These are phyloP conservation scores for Melipona beecheii DNA, from an alignment of 2,888 invertebrate genomes.

Conservation along the genomic window DNA sequence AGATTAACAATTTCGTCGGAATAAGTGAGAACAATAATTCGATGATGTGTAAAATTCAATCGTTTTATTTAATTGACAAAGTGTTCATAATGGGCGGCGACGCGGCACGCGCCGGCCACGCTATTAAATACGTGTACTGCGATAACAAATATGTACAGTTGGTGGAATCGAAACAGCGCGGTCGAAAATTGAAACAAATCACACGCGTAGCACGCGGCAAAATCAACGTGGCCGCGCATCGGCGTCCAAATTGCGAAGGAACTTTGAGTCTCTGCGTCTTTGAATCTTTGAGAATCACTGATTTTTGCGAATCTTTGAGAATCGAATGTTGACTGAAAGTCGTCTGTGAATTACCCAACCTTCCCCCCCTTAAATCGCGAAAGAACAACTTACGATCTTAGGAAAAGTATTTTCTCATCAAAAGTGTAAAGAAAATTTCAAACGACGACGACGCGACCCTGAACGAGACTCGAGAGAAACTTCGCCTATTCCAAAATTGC, in stretches of 20 bases:
- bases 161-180: neutral
- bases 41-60: slow-evolving; percentile 80
- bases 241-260: neutral
- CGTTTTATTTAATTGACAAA: slow-evolving; percentile 84
- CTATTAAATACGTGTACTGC: slow-evolving; percentile 69
- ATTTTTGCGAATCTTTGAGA: neutral
- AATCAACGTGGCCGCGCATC: neutral
- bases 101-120: slow-evolving; percentile 65
- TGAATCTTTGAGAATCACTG: neutral
- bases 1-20: neutral
- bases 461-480: too few species aligned
- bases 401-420: too few species aligned
- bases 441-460: too few species aligned
- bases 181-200: neutral
- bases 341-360: neutral
- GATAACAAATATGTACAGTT: slow-evolving; percentile 81
- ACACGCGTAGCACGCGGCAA: too few species aligned
- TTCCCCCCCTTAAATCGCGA: too few species aligned
- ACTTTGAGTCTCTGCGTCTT: neutral
- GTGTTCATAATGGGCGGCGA: slow-evolving; percentile 83
- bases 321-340: neutral
- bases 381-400: too few species aligned
- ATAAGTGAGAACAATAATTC: slow-evolving; percentile 58
- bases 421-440: too few species aligned
- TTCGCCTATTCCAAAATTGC: neutral